Percentiles rank a stretch among this genome's conserved stretches.
phyloP scores from a whole-genome alignment of 2,888 invertebrate genomes.

The Drosophila anomelani region DNA sequence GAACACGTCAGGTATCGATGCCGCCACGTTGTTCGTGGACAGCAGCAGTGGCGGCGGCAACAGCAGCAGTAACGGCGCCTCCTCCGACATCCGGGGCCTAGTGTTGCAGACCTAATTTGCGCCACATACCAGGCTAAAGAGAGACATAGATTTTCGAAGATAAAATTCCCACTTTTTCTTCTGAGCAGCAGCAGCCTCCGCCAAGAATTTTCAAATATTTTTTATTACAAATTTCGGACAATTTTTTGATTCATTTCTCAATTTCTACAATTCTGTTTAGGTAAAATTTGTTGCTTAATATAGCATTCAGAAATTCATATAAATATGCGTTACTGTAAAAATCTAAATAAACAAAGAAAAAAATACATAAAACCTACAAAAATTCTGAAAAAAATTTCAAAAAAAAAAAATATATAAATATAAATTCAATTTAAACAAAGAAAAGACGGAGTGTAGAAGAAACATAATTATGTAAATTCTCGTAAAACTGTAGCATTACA shows the following conservation, averaged over 20 bases:
- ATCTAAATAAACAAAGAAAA: slow-evolving; percentile 45
- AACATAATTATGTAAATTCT: slow-evolving; percentile 68
- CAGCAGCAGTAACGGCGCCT: slow-evolving; percentile 61
- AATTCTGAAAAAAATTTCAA: slow-evolving; percentile 31
- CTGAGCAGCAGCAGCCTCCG: slow-evolving; percentile 17
- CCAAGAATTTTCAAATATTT: slow-evolving; percentile 10
- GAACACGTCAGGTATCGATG: slow-evolving; percentile 81
- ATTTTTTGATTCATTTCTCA: slow-evolving; percentile 6
- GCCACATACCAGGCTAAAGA: slow-evolving; percentile 22
- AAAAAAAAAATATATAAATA: slow-evolving; percentile 35
- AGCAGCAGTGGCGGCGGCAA: slow-evolving; percentile 71
- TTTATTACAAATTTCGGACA: not conserved
- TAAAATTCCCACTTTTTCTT: slow-evolving; percentile 42
- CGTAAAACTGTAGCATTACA: slow-evolving; percentile 58
- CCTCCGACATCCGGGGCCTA: slow-evolving; percentile 82
- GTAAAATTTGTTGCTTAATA: slow-evolving; percentile 28
- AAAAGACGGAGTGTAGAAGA: slow-evolving; percentile 27
- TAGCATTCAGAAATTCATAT: slow-evolving; percentile 33
- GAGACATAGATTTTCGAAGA: slow-evolving; percentile 31
- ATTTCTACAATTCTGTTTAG: slow-evolving; percentile 18
- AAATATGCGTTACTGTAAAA: slow-evolving; percentile 51
- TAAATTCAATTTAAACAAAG: slow-evolving; percentile 40
- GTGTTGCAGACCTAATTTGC: slow-evolving; percentile 82
- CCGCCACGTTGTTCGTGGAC: slow-evolving; percentile 79
- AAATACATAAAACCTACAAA: slow-evolving; percentile 20